Evolutionary conservation across 2,113 vertebrate species (phyloP).

Genomic region (Cyanoramphus novaezelandiae): DNA sequence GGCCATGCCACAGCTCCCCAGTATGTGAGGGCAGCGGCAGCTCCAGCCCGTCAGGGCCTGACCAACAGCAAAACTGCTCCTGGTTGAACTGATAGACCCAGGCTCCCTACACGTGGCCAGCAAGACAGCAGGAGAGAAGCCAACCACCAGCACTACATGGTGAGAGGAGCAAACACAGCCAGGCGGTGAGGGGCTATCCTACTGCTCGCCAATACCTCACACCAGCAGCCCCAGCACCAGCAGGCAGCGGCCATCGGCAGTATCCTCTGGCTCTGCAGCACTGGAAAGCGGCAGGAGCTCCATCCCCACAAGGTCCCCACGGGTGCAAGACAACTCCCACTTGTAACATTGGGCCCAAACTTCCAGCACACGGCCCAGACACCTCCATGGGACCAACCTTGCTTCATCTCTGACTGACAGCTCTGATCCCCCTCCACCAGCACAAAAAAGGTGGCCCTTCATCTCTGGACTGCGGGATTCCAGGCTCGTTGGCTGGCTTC

Average conservation of each 20-base stretch:
- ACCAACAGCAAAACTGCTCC: neutral
- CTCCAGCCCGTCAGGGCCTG: neutral
- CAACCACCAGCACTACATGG: neutral
- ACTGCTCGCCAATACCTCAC: neutral
- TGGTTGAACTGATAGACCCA: neutral
- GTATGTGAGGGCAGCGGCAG: neutral
- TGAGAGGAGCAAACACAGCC: neutral
- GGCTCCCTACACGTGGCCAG: neutral
- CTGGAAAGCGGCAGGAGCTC: neutral
- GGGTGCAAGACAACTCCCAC: neutral
- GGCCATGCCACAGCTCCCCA: neutral
- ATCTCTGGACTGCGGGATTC: neutral
- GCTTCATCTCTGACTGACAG: rapidly evolving
- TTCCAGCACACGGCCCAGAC: rapidly evolving
- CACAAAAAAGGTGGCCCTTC: neutral
- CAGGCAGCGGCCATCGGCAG: neutral
- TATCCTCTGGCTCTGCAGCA: neutral
- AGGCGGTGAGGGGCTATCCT: neutral
- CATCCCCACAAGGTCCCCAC: neutral
- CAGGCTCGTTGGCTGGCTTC: neutral
- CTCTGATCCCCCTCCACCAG: neutral
- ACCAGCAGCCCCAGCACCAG: neutral
- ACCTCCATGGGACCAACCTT: rapidly evolving
- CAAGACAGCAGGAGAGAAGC: neutral
- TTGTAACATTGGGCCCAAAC: no score